Evolutionary conservation across 1,140 invertebrate genomes (phyloP), one percentile per base, ranked within the genome.

Genomic region (Drosophila pseudoananassae): DNA sequence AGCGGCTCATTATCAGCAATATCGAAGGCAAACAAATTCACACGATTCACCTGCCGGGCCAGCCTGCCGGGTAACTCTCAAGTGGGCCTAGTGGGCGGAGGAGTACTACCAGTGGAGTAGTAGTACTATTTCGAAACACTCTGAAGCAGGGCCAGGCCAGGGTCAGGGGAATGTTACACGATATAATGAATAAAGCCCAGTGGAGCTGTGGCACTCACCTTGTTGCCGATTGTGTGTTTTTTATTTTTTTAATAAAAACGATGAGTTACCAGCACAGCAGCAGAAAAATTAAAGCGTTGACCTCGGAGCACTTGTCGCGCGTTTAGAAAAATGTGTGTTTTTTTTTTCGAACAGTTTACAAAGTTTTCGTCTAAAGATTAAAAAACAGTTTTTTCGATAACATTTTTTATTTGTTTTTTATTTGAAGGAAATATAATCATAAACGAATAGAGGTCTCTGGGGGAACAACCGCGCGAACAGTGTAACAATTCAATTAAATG

Each of bases 281-380:
- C 45, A 36, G 66, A 65, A 65, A 72, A 55, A 57, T n/a, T 43
- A 33, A 71, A 77, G 53, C 73, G 63, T 74, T 82, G 78, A 59
- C 78, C 78, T 76, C 78, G 74, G 59, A 61, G 74, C 63, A 81
- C 73, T 80, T 70, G 79, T 70, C 45, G 51, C 72, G n/a, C 29
- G 51, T 25, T 76, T 69, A 6, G n/a, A 43, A 43, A 43, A 43
- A 43, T 43, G 5, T 43, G 8, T 43, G 14, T 43, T 14, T 14
- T 20, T 20, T 20, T 20, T n/a, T 54, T 68, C 47, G 53, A 68
- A 81, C 54, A 58, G 23, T 25, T 25, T 27, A 27, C 25, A 27
- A 5, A 27, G 25, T 27, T 27, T 27, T 5, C 5, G 25, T 27
- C 25, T 61, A 43, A 47, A 61, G 29, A 25, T 36, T 52, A 36